A percentile compares a stretch with the other conserved stretches of the same genome.
Evolutionary conservation across 2,113 vertebrate species (phyloP).

Genomic region (Pyxicephalus adspersus): DNA sequence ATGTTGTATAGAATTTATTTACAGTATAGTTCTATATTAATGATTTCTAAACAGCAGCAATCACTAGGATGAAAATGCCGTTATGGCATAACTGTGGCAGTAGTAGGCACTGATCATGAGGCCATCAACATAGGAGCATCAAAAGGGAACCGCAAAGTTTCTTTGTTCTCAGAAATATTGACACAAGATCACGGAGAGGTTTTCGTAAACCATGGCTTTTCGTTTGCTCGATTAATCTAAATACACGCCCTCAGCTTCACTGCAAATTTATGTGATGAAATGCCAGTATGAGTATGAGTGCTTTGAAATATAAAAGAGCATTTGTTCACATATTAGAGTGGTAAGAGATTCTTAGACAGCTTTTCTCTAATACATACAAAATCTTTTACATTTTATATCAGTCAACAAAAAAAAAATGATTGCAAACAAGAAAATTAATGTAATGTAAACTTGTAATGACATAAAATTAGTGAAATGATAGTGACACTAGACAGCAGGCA

Average conservation of each 20-base stretch:
- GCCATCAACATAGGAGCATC: background rate
- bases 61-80: too few species aligned
- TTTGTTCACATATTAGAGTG: background rate
- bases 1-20: too few species aligned
- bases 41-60: too few species aligned
- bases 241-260: background rate
- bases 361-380: too few species aligned
- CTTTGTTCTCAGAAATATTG: slow-evolving; percentile 4
- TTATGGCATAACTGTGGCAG: background rate
- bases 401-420: too few species aligned
- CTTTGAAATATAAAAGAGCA: background rate
- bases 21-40: too few species aligned
- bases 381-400: too few species aligned
- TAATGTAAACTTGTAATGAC: too few species aligned
- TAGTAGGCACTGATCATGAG: background rate
- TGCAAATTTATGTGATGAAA: slow-evolving; percentile 3
- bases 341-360: too few species aligned
- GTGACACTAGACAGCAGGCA: too few species aligned
- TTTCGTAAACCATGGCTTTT: background rate
- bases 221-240: background rate
- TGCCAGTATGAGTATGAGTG: slow-evolving; percentile 1
- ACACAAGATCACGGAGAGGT: background rate
- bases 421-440: too few species aligned
- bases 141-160: background rate
- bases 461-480: too few species aligned